A percentile compares a stretch with the other conserved stretches of the same genome.
These are phyloP conservation scores for Dyspetes luteomarginatus DNA, from an alignment of 2,888 invertebrate genomes.

Conservation along the genomic window DNA sequence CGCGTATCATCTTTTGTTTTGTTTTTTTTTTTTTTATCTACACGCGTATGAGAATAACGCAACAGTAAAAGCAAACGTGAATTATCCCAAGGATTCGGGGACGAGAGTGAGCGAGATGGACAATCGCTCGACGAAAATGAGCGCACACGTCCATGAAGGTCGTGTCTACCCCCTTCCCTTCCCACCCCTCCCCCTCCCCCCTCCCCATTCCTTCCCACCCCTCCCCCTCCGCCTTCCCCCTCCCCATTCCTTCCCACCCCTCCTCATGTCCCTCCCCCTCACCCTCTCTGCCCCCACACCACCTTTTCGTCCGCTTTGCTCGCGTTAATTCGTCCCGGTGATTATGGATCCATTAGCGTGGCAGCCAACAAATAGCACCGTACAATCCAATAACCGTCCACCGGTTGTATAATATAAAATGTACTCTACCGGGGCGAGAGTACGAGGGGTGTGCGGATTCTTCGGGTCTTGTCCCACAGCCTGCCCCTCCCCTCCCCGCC, in stretches of 20 bases:
- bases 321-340: slow-evolving; percentile 79
- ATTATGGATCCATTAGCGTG: slow-evolving; percentile 82
- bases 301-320: slow-evolving; percentile 39
- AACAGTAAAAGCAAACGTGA: background rate
- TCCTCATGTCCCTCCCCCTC: background rate
- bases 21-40: background rate
- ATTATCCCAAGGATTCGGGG: background rate
- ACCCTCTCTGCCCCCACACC: background rate
- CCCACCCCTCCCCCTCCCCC: background rate
- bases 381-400: slow-evolving; percentile 81
- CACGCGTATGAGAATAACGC: background rate
- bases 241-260: too few species aligned
- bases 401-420: slow-evolving; percentile 76
- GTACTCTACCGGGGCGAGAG: slow-evolving; percentile 62
- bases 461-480: slow-evolving; percentile 74
- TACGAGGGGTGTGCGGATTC: slow-evolving; percentile 76
- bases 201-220: too few species aligned
- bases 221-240: too few species aligned
- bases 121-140: slow-evolving; percentile 31
- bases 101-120: background rate
- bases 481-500: background rate
- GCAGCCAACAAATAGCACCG: slow-evolving; percentile 80
- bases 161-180: background rate
- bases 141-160: slow-evolving; percentile 39
- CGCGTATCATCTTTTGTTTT: background rate